Base-by-base conservation (phyloP, 2,797 vertebrate genomes). In the Gobionotothen gibberifrons region DNA sequence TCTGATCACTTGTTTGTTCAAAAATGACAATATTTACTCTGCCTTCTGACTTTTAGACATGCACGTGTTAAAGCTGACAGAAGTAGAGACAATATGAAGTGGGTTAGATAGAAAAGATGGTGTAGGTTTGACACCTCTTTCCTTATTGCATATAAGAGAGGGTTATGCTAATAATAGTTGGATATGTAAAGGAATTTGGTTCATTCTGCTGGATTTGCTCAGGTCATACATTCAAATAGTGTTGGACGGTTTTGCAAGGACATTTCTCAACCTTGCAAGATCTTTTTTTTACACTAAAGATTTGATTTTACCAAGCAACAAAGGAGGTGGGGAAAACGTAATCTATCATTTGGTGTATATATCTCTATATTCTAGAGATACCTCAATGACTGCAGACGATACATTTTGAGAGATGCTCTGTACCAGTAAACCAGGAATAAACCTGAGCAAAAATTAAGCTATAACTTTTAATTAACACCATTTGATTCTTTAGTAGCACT, bases 1-100 rank as follows among this genome's bases (percentile, higher is more conserved):
- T 13, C 17, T 53, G 49, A 71, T 32, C 14, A 9, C 40, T 67
- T 43, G 21, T 68, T 66, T 77, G 40, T 66, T 60, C 3, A 69
- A 65, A 78, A 61, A 58, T 36, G 29, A 65, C 40, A 55, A 48
- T 56, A 62, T 55, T 66, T 58, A 74, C 48, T 49, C 39, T n/a
- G n/a, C 16, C 43, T 43, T 71, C 46, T 47, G 42, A 66, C 51
- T 61, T 42, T 40, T 12, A 52, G 39, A 12, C 36, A 17, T 62
- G n/a, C 13, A n/a, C 26, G 16, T 39, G 29, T 49, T 67, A 10
- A 26, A 36, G 59, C 21, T 43, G 19, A 44, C 55, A 16, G 5
- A 61, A 57, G n/a, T 3, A 55, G 32, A 26, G 46, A 21, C 3
- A 26, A 10, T 3, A 55, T 19, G 22, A 62, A 0, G 4, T 49